Evolutionary conservation across 2,797 vertebrate species (phyloP).

Genomic region (Peromyscus eremicus): DNA sequence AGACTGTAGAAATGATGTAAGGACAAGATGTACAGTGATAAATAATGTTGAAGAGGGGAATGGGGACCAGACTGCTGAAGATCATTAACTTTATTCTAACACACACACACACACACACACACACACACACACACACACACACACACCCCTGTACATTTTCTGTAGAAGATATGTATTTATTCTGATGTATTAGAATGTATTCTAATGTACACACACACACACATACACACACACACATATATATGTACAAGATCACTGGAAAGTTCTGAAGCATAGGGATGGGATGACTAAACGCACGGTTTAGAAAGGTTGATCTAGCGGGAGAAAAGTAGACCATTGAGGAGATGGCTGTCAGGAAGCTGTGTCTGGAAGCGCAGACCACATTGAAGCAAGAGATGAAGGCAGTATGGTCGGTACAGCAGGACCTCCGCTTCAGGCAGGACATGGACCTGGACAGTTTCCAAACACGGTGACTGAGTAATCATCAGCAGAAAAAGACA

Average conservation of each 20-base stretch:
- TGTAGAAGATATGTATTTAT: not conserved
- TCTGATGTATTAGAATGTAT: not conserved
- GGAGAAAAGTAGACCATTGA: not conserved
- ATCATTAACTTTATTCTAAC: not conserved
- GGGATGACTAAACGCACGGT: not conserved
- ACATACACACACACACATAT: too few relatives aligned
- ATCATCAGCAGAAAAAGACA: not conserved
- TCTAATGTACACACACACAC: not conserved
- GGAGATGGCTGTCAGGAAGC: not conserved
- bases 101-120: not conserved
- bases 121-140: not conserved
- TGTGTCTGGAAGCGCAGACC: not conserved
- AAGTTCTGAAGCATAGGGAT: not conserved
- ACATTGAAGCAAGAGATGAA: not conserved
- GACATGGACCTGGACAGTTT: not conserved
- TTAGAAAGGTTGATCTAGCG: not conserved
- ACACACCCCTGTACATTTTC: not conserved
- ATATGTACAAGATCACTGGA: not conserved
- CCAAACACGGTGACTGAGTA: not conserved
- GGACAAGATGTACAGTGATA: not conserved
- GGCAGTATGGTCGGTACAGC: not conserved
- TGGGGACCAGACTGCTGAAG: not conserved
- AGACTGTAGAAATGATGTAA: not conserved
- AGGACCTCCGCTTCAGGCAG: not conserved
- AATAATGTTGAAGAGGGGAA: not conserved